These are phyloP conservation scores for Myopa tessellatipennis DNA, from an alignment of 2,888 invertebrate species.

Conservation along the genomic window DNA sequence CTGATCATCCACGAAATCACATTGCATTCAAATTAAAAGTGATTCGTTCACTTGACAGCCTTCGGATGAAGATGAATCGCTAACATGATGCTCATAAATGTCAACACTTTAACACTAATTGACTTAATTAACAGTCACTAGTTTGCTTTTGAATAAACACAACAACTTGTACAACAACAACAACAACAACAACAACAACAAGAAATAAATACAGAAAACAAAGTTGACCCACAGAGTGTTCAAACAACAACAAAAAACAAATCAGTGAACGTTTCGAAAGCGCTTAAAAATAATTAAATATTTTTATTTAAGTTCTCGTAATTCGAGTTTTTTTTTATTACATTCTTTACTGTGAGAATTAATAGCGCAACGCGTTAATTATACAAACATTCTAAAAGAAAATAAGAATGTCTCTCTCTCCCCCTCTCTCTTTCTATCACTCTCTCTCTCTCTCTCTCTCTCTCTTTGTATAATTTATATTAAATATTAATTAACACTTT, in stretches of 20 bases:
- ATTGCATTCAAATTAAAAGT: not conserved
- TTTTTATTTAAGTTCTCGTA: not conserved
- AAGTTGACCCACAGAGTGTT: not conserved
- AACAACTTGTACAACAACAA: not conserved
- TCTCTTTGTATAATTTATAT: not conserved
- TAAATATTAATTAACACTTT: not conserved
- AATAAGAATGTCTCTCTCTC: too few relatives aligned
- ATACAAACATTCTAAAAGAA: not conserved
- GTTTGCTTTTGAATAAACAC: not conserved
- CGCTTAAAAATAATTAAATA: not conserved
- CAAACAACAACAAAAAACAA: not conserved
- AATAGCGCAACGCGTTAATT: slow-evolving; percentile 8
- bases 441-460: too few relatives aligned
- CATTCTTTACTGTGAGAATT: not conserved
- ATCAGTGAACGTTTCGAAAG: not conserved
- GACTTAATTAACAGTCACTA: slow-evolving; percentile 29
- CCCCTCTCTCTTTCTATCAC: too few relatives aligned
- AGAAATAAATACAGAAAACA: not conserved
- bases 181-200: not conserved
- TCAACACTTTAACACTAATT: slow-evolving; percentile 33
- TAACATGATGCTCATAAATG: slow-evolving; percentile 27
- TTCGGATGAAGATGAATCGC: not conserved
- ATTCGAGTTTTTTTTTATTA: not conserved
- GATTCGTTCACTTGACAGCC: not conserved
- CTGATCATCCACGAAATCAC: not conserved